A percentile compares a stretch with the other conserved stretches of the same genome.
Evolutionary conservation across 2,797 vertebrate genomes (phyloP).

Genomic region (Garrulus glandarius): DNA sequence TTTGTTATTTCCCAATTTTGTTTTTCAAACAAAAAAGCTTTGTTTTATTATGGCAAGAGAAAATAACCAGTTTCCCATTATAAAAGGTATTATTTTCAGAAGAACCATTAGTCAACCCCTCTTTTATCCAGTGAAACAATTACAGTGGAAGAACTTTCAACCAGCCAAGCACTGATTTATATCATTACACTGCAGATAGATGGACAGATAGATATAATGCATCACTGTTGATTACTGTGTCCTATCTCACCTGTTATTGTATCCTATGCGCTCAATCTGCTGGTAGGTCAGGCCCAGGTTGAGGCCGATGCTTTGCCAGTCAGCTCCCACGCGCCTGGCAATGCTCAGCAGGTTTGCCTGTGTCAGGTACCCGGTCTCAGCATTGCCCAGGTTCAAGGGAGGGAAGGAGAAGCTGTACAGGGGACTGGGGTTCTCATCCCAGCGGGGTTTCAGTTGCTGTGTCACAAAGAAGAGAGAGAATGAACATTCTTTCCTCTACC

Average conservation of each 20-base stretch:
- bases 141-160: background rate
- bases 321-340: slow-evolving; percentile 85
- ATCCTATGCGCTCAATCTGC: slow-evolving; percentile 85
- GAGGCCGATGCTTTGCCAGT: slow-evolving; percentile 89
- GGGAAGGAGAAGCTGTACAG: slow-evolving; percentile 63
- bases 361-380: slow-evolving; percentile 93
- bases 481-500: background rate
- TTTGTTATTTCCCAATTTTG: background rate
- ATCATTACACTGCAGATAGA: background rate
- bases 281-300: slow-evolving; percentile 86
- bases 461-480: background rate
- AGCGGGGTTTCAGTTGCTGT: slow-evolving; percentile 64
- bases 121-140: background rate
- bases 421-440: slow-evolving; percentile 16
- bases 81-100: background rate
- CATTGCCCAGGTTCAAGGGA: slow-evolving; percentile 90
- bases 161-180: background rate
- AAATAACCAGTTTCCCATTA: background rate
- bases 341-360: slow-evolving; percentile 91
- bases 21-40: background rate
- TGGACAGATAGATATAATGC: background rate
- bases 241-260: slow-evolving; percentile 81
- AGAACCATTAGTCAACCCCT: background rate
- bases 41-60: background rate
- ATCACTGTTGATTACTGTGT: background rate